Conservation (phyloP, 37 sponge, comb jelly and placozoan species). For the Mnemiopsis leidyi region DNA sequence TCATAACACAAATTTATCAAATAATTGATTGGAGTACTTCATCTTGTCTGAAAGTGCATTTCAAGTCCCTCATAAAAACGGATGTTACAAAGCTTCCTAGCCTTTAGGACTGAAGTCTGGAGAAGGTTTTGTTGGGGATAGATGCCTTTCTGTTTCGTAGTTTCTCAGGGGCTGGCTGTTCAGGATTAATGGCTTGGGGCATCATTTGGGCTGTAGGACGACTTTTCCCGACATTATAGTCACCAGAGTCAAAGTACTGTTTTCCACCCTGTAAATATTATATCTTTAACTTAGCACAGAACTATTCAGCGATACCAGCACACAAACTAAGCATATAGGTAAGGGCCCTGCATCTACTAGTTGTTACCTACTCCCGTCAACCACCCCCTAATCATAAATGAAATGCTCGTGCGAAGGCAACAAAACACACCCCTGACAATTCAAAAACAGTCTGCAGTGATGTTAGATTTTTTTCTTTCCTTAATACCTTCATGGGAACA, state of each 20-base stretch:
- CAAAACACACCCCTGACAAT: too few species aligned
- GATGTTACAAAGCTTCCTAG: background rate
- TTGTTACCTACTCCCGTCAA: too few species aligned
- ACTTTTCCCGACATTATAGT: background rate
- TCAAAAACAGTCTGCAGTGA: too few species aligned
- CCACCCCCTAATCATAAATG: too few species aligned
- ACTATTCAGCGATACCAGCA: too few species aligned
- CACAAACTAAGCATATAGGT: too few species aligned
- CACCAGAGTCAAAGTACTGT: slow-evolving; percentile 60
- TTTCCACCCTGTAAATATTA: slow-evolving; percentile 64
- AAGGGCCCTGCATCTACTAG: too few species aligned
- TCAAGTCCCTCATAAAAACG: background rate
- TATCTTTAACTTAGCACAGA: too few species aligned
- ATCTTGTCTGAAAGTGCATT: background rate
- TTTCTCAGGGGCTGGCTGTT: slow-evolving; percentile 10
- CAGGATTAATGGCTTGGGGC: slow-evolving; percentile 2
- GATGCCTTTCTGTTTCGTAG: slow-evolving; percentile 40
- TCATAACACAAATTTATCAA: background rate
- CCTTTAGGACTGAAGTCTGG: slow-evolving; percentile 11
- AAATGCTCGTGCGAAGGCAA: too few species aligned
- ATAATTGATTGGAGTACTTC: background rate
- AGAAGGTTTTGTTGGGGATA: background rate
- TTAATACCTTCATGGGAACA: too few species aligned
- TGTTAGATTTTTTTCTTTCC: too few species aligned
- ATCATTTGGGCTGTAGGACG: background rate